phyloP scores from a whole-genome alignment of 2,888 invertebrate genomes.

The Eurytoma adleriae region DNA sequence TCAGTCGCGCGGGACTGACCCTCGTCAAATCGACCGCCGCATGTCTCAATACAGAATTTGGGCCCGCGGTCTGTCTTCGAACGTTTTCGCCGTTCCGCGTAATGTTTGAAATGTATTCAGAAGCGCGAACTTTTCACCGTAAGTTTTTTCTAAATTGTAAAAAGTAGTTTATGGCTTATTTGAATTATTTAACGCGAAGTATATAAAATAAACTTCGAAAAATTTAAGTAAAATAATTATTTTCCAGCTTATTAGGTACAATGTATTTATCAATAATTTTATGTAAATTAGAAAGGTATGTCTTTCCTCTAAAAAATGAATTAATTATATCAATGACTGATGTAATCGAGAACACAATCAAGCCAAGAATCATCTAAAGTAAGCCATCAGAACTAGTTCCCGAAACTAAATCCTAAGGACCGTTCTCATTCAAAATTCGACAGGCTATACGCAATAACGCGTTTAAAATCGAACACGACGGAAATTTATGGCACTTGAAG shows the following conservation, averaged over 20 bases:
- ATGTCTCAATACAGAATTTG: conserved; percentile 66
- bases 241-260: too few species aligned
- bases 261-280: too few species aligned
- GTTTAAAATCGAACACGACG: neutral
- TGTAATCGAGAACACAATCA: neutral
- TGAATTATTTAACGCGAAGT: too few species aligned
- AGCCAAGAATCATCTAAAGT: neutral
- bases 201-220: too few species aligned
- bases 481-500: conserved; percentile 27
- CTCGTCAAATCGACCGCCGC: conserved; percentile 72
- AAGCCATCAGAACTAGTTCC: conserved; percentile 2
- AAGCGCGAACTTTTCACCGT: neutral
- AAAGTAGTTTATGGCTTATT: too few species aligned
- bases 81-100: too few species aligned
- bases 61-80: neutral
- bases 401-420: neutral
- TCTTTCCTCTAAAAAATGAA: too few species aligned
- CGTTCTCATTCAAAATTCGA: neutral
- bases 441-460: neutral
- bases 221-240: too few species aligned
- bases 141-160: too few species aligned
- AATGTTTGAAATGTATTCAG: conserved; percentile 41
- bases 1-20: conserved; percentile 69
- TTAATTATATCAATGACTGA: too few species aligned
- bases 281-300: too few species aligned